A percentile compares a stretch with the other conserved stretches of the same genome.
Evolutionary conservation across 2,888 invertebrate species (phyloP).

Genomic region (Thereva nobilitata): DNA sequence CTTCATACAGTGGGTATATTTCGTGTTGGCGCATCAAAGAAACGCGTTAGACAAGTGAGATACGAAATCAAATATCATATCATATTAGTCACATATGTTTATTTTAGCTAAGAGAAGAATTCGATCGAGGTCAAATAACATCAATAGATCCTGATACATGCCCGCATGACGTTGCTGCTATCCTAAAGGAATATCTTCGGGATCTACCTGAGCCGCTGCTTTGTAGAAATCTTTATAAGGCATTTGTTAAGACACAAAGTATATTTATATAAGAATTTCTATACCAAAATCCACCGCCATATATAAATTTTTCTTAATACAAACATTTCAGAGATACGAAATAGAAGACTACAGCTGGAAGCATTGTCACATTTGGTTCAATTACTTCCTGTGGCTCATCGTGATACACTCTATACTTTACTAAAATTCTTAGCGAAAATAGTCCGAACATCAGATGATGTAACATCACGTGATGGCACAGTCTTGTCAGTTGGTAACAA

Average conservation of each 20-base stretch:
- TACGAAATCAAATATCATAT: neutral
- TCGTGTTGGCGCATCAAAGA: constrained; percentile 89
- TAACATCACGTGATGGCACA: constrained; percentile 47
- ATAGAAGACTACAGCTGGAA: constrained; percentile 79
- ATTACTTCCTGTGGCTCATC: constrained; percentile 81
- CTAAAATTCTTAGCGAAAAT: constrained; percentile 76
- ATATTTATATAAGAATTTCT: constrained; percentile 53
- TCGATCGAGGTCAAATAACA: constrained; percentile 78
- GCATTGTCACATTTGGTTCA: constrained; percentile 83
- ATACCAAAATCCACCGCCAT: no score
- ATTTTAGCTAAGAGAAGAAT: constrained; percentile 84
- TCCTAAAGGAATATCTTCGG: constrained; percentile 90
- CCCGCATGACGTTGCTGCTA: constrained; percentile 91
- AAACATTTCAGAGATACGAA: constrained; percentile 70
- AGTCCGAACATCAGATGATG: constrained; percentile 51
- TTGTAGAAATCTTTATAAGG: constrained; percentile 84
- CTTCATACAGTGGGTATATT: constrained; percentile 87
- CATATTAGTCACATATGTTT: neutral
- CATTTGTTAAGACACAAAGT: constrained; percentile 92
- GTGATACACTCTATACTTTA: constrained; percentile 80
- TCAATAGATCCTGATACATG: constrained; percentile 78
- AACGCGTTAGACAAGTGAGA: constrained; percentile 83
- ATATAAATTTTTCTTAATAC: neutral
- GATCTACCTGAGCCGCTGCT: constrained; percentile 91
- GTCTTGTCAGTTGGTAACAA: constrained; percentile 71